Evolutionary conservation across 2,113 vertebrate species (phyloP).

Genomic region (Oceanites oceanicus): DNA sequence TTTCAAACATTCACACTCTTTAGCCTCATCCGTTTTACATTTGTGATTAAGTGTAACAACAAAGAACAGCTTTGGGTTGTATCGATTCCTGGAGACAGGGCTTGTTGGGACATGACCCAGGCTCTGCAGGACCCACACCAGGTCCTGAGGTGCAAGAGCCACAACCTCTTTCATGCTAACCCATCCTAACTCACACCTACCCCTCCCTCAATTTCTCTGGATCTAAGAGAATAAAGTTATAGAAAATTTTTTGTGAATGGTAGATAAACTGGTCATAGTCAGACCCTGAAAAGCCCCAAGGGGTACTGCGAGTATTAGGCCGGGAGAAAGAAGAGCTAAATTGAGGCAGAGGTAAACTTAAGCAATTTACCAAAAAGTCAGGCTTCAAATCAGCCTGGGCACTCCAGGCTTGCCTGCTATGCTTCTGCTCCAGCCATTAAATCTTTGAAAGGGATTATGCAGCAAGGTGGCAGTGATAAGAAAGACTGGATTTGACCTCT

Average conservation of each 20-base stretch:
- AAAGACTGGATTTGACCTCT: conserved; percentile 6
- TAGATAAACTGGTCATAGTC: not conserved
- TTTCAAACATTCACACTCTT: not conserved
- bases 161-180: not conserved
- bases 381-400: not conserved
- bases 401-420: not conserved
- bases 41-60: not conserved
- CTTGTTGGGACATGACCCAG: not conserved
- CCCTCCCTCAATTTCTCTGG: not conserved
- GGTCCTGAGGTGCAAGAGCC: not conserved
- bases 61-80: not conserved
- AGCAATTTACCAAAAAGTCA: not conserved
- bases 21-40: fast-evolving
- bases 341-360: not conserved
- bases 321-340: not conserved
- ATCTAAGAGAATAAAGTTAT: not conserved
- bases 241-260: not conserved
- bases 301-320: not conserved
- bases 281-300: not conserved
- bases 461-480: conserved; percentile 5
- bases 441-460: conserved; percentile 33
- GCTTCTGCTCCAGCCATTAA: conserved; percentile 11
- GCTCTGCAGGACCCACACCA: not conserved
- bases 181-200: not conserved
- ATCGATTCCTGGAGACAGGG: fast-evolving